phyloP scores from a whole-genome alignment of 2,113 vertebrate genomes.

The Hiodon tergisus region DNA sequence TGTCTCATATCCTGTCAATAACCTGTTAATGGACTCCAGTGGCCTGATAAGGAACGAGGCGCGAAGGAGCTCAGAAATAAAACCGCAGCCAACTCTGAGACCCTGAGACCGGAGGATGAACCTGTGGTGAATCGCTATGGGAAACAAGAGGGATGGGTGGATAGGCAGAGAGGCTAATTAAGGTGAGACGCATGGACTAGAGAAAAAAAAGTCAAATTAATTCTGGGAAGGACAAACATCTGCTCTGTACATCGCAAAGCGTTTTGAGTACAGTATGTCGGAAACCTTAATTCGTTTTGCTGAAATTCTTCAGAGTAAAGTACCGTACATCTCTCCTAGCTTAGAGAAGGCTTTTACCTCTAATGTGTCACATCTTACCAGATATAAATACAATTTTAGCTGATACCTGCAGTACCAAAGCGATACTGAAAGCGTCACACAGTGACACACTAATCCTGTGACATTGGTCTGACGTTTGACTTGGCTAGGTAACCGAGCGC shows the following conservation, averaged over 20 bases:
- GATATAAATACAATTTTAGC: no score
- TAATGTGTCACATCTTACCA: no score
- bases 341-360: no score
- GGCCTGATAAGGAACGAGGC: conserved; percentile 16
- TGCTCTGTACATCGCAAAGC: neutral
- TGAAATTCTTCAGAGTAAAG: no score
- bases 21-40: conserved; percentile 21
- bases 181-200: neutral
- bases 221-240: neutral
- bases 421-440: no score
- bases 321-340: no score
- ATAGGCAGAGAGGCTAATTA: neutral
- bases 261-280: no score
- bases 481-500: no score
- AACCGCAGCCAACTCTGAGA: neutral
- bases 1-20: conserved; percentile 26
- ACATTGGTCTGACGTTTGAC: no score
- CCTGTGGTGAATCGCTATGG: neutral
- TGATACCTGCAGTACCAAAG: no score
- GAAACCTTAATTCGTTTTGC: no score
- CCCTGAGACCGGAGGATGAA: neutral
- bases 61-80: conserved; percentile 10
- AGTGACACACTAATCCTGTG: no score
- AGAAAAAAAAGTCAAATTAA: neutral
- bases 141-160: neutral